Evolutionary conservation across 2,113 vertebrate species (phyloP).

Genomic region (Tetrax tetrax): DNA sequence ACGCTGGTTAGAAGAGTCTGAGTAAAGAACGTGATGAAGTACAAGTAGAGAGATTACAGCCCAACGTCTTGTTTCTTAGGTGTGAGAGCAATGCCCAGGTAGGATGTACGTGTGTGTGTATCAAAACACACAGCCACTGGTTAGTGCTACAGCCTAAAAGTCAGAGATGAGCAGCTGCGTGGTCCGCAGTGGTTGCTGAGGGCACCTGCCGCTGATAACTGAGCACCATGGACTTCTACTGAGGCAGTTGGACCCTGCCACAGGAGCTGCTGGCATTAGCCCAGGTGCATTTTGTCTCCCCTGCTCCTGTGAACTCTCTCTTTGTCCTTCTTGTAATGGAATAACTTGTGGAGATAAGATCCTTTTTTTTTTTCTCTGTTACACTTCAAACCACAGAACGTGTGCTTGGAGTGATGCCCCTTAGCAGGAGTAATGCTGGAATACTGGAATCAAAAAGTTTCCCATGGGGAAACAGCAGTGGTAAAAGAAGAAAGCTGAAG

Average conservation of each 20-base stretch:
- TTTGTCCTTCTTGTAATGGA: neutral
- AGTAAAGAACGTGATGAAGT: neutral
- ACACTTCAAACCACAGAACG: neutral
- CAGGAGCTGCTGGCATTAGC: neutral
- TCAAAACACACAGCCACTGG: neutral
- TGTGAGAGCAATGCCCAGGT: neutral
- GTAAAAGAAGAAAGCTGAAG: neutral
- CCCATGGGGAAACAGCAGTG: neutral
- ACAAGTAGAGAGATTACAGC: neutral
- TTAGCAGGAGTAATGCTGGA: neutral
- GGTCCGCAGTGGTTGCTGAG: neutral
- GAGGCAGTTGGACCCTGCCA: neutral
- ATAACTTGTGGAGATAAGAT: neutral
- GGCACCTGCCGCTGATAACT: neutral
- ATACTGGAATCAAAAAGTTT: neutral
- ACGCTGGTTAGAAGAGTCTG: neutral
- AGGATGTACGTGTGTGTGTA: too few species aligned
- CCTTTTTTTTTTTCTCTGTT: neutral
- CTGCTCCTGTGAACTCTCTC: neutral
- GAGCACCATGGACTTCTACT: neutral
- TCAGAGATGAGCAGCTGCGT: neutral
- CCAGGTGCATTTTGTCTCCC: neutral
- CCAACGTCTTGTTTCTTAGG: neutral
- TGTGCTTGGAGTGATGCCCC: neutral
- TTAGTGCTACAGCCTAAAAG: neutral